Percentiles rank a stretch among this genome's conserved stretches.
Evolutionary conservation across 1,140 invertebrate genomes (phyloP).

Genomic region (Campoletis sonorensis): DNA sequence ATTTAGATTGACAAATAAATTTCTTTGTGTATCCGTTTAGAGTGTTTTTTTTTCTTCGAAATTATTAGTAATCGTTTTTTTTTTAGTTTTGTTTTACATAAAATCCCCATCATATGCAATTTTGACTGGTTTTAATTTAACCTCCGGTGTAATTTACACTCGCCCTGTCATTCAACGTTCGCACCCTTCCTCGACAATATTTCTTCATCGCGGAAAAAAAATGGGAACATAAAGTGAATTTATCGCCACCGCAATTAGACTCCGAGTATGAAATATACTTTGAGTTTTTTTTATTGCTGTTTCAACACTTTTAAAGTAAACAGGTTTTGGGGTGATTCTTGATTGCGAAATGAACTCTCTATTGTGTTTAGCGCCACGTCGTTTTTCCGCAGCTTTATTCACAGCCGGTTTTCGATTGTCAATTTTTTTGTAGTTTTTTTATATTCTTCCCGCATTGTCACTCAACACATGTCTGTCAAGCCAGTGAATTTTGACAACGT

Average conservation of each 20-base stretch:
- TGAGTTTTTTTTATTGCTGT: conserved; percentile 53
- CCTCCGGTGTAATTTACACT: conserved; percentile 7
- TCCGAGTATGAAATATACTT: conserved; percentile 49
- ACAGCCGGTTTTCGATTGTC: conserved; percentile 50
- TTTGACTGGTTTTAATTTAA: conserved; percentile 13
- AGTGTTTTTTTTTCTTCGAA: neutral
- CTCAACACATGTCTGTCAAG: neutral
- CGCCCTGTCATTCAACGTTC: conserved; percentile 29
- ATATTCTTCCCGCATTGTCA: no score
- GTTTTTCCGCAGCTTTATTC: conserved; percentile 53
- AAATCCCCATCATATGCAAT: neutral
- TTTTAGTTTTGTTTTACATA: neutral
- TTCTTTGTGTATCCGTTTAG: neutral
- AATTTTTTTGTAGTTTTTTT: conserved; percentile 37
- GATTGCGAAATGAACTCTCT: conserved; percentile 54
- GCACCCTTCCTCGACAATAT: conserved; percentile 62
- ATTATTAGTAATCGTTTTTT: neutral
- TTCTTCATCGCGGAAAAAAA: conserved; percentile 58
- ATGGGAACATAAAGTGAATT: conserved; percentile 72
- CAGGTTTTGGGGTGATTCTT: conserved; percentile 49
- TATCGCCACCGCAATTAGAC: conserved; percentile 69
- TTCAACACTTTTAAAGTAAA: conserved; percentile 13
- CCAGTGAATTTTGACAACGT: neutral
- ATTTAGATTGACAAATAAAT: neutral
- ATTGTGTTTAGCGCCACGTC: conserved; percentile 51